phyloP scores from a whole-genome alignment of 2,888 invertebrate genomes.

The Stenurella melanura region DNA sequence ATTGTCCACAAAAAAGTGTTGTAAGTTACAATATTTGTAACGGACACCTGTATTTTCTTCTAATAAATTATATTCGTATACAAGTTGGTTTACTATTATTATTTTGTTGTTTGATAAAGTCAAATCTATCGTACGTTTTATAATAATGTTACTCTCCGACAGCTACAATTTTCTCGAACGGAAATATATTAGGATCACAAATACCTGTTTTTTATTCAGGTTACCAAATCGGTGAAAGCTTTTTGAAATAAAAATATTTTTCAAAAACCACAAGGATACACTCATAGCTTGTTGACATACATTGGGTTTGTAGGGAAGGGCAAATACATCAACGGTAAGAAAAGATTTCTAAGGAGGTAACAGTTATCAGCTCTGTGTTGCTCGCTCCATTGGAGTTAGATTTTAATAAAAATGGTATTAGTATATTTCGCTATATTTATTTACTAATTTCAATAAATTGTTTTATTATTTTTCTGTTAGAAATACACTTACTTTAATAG shows the following conservation, averaged over 20 bases:
- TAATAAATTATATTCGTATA: too few species aligned
- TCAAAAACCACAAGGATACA: conserved; percentile 1
- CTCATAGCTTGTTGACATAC: conserved; percentile 10
- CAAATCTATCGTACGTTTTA: neutral
- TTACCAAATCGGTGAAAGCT: conserved; percentile 3
- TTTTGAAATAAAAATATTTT: conserved; percentile 18
- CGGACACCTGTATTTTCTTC: too few species aligned
- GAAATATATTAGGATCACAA: neutral
- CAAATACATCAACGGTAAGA: neutral
- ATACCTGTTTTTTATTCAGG: conserved; percentile 11
- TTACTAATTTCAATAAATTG: too few species aligned
- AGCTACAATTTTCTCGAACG: conserved; percentile 1
- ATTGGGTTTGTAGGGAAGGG: conserved; percentile 4
- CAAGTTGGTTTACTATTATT: neutral
- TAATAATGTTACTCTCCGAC: neutral
- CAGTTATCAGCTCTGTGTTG: neutral
- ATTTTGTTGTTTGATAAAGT: neutral
- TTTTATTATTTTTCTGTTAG: too few species aligned
- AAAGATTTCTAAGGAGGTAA: neutral
- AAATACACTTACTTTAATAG: too few species aligned
- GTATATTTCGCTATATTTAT: too few species aligned
- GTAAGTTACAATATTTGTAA: too few species aligned
- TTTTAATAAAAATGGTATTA: neutral
- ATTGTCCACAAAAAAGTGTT: too few species aligned
- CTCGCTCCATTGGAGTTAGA: neutral